phyloP scores from a whole-genome alignment of 2,113 vertebrate genomes.

The Pelecanoides urinatrix region DNA sequence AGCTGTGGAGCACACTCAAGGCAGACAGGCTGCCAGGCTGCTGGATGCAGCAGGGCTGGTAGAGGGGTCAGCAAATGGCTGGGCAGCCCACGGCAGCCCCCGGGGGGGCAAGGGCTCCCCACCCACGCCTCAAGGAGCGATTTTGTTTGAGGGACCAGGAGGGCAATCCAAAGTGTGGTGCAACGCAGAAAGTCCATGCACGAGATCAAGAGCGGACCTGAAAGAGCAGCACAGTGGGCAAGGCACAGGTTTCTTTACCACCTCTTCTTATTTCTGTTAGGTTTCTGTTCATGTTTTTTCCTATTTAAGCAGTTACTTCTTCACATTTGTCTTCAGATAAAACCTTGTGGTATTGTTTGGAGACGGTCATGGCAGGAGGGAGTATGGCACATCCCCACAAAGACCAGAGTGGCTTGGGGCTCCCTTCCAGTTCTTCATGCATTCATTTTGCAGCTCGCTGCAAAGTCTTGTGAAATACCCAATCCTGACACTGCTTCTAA shows the following conservation, averaged over 20 bases:
- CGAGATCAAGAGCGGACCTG: neutral
- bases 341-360: neutral
- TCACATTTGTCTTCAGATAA: neutral
- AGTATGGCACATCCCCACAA: neutral
- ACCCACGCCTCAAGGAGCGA: neutral
- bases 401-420: neutral
- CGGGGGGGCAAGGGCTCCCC: rapidly evolving
- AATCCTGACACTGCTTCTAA: neutral
- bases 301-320: neutral
- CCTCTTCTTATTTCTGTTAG: neutral
- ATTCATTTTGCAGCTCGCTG: neutral
- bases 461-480: neutral
- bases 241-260: neutral
- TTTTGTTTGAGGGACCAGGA: neutral
- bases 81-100: neutral
- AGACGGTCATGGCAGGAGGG: neutral
- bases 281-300: neutral
- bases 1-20: neutral
- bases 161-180: neutral
- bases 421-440: neutral
- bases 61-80: neutral
- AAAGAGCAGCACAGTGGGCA: neutral
- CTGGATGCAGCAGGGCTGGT: rapidly evolving
- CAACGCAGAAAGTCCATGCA: neutral
- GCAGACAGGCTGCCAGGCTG: too few relatives aligned